Conservation (phyloP, 2,113 vertebrate genomes). For the Lathamus discolor region DNA sequence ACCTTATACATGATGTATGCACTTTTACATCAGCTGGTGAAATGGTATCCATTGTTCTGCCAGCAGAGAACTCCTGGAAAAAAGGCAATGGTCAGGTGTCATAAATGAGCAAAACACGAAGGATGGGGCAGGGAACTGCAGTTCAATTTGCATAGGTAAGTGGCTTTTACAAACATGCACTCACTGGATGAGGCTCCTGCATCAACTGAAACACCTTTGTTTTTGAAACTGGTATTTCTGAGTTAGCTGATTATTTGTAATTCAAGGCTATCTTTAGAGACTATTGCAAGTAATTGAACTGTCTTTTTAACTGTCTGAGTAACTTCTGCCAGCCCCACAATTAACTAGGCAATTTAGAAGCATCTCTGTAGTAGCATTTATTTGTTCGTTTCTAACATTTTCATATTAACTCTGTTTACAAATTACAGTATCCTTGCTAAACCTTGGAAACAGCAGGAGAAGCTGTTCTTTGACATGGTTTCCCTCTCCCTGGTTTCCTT, state of each 20-base stretch:
- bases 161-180: background rate
- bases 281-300: background rate
- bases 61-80: background rate
- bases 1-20: background rate
- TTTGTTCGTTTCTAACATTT: background rate
- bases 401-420: background rate
- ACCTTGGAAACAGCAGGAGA: background rate
- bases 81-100: background rate
- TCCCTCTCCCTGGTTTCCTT: too few relatives aligned
- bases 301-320: background rate
- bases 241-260: background rate
- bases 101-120: background rate
- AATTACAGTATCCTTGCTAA: background rate
- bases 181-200: background rate
- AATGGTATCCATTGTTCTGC: background rate
- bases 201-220: background rate
- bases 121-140: background rate
- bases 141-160: background rate
- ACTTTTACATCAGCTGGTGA: background rate
- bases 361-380: background rate
- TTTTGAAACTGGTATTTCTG: background rate
- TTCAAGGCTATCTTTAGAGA: background rate
- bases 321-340: background rate
- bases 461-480: background rate
- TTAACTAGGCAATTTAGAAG: background rate